phyloP scores from a whole-genome alignment of 2,888 invertebrate genomes.

The Lithosia quadra region DNA sequence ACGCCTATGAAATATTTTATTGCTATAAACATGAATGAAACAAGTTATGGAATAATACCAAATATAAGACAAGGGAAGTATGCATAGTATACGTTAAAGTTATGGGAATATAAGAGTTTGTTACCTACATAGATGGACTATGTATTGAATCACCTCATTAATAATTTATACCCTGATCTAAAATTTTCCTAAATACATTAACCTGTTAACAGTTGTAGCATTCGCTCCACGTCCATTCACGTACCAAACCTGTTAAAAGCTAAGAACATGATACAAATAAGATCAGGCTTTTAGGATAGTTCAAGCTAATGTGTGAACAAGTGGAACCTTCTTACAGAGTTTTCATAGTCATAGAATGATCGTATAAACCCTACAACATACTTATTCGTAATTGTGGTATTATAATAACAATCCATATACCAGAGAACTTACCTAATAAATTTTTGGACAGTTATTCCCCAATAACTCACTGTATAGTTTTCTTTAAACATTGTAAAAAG shows the following conservation, averaged over 20 bases:
- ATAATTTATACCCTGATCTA: neutral
- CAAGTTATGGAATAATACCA: neutral
- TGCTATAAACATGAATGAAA: slow-evolving; percentile 8
- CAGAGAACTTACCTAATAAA: too few relatives aligned
- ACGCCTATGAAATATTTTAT: slow-evolving; percentile 9
- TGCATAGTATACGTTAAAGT: neutral
- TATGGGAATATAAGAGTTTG: neutral
- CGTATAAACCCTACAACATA: neutral
- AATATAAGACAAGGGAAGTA: neutral
- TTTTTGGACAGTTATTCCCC: neutral
- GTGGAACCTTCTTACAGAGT: neutral
- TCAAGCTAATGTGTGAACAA: too few relatives aligned
- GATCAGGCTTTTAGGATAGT: too few relatives aligned
- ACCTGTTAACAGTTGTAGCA: neutral
- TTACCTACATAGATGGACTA: neutral
- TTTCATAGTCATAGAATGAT: neutral
- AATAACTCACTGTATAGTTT: neutral
- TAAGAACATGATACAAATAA: neutral
- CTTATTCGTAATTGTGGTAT: too few relatives aligned
- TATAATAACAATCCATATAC: too few relatives aligned
- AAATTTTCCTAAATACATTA: neutral
- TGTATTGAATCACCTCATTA: neutral
- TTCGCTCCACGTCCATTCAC: neutral
- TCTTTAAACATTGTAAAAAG: neutral
- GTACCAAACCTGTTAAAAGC: neutral